Evolutionary conservation across 1,140 invertebrate species (phyloP).

Genomic region (Trachymyrmex cornetzi): DNA sequence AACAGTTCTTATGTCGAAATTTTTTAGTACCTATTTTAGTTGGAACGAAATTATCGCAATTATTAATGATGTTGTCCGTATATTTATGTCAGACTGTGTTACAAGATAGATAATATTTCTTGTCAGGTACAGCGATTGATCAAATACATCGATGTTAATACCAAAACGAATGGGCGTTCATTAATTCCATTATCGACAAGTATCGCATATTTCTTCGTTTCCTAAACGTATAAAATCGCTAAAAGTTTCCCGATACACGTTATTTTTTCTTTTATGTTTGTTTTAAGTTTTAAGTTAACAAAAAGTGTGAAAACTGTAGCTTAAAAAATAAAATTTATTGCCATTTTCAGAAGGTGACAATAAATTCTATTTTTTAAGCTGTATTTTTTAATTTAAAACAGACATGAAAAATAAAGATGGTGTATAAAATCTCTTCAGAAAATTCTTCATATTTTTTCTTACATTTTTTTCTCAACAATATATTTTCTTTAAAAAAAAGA

Average conservation of each 20-base stretch:
- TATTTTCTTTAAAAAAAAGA: neutral
- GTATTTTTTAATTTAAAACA: neutral
- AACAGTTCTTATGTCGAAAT: neutral
- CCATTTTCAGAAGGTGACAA: neutral
- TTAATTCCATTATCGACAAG: constrained; percentile 31
- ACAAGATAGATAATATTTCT: constrained; percentile 6
- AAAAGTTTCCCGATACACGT: neutral
- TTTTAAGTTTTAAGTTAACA: neutral
- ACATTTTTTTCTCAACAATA: neutral
- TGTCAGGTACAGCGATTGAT: constrained; percentile 4
- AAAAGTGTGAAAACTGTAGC: neutral
- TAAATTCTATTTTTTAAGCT: constrained; percentile 8
- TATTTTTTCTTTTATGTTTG: neutral
- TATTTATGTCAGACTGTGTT: neutral
- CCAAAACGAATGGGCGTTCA: constrained; percentile 3
- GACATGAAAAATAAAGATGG: neutral
- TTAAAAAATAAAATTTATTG: neutral
- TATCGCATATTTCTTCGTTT: neutral
- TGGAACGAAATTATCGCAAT: neutral
- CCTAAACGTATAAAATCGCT: neutral
- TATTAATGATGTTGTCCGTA: neutral
- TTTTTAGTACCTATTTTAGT: neutral
- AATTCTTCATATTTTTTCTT: neutral
- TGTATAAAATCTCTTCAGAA: neutral
- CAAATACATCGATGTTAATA: constrained; percentile 20